Percentiles rank a stretch among this genome's conserved stretches.
phyloP scores from a whole-genome alignment of 2,113 vertebrate genomes.

The Cephalopholis sonnerati region DNA sequence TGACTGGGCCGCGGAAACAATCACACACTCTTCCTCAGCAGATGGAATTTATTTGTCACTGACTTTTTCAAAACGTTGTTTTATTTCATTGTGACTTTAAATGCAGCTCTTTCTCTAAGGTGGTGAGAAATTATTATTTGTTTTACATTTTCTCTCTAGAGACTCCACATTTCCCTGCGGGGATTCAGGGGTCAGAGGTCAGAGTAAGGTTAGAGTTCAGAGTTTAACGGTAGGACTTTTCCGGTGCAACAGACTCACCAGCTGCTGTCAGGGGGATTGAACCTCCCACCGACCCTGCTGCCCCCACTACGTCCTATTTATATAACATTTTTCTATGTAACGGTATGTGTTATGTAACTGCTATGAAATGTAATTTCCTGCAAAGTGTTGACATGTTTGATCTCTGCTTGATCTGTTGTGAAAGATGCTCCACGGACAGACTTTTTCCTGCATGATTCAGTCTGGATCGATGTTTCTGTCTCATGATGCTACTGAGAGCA shows the following conservation, averaged over 20 bases:
- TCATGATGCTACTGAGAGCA: constrained; percentile 43
- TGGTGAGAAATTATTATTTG: background rate
- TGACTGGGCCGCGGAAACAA: no score
- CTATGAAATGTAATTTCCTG: constrained; percentile 24
- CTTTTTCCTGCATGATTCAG: constrained; percentile 49
- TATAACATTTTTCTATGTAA: constrained; percentile 3
- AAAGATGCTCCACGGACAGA: background rate
- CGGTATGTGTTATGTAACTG: constrained; percentile 11
- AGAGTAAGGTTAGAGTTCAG: background rate
- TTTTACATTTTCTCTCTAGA: background rate
- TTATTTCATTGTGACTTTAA: constrained; percentile 39
- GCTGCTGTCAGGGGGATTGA: background rate
- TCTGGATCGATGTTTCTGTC: constrained; percentile 1
- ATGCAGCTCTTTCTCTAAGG: background rate
- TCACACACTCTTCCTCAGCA: background rate
- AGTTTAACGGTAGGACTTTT: background rate
- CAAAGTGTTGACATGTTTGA: constrained; percentile 11
- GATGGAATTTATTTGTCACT: background rate
- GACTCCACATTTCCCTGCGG: background rate
- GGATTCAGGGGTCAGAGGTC: background rate
- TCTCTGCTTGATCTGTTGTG: background rate
- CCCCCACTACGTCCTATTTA: background rate
- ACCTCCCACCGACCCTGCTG: background rate
- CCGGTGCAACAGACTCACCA: background rate
- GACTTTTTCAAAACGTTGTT: no score